These are phyloP conservation scores for Agrypnia vestita DNA, from an alignment of 1,140 invertebrate species.

Conservation along the genomic window DNA sequence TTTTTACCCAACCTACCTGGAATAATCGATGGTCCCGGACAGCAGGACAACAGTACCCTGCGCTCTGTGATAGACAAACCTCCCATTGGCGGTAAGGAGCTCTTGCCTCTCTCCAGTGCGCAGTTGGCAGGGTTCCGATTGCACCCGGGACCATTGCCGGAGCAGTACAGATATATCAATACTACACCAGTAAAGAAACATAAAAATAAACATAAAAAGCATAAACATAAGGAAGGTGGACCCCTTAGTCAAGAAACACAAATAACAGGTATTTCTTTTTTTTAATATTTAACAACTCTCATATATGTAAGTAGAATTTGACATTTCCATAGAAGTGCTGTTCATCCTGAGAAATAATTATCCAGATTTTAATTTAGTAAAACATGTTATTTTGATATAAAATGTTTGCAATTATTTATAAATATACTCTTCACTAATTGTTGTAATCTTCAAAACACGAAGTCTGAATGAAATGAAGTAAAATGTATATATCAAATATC, in stretches of 20 bases:
- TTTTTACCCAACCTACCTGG: slow-evolving; percentile 96
- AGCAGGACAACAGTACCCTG: slow-evolving; percentile 87
- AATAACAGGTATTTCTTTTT: slow-evolving; percentile 68
- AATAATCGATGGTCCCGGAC: slow-evolving; percentile 93
- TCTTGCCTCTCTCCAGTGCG: slow-evolving; percentile 88
- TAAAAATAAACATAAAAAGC: slow-evolving; percentile 96
- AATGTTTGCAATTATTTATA: too few relatives aligned
- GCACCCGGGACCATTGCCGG: slow-evolving; percentile 95
- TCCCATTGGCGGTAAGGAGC: slow-evolving; percentile 95
- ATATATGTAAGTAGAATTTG: too few relatives aligned
- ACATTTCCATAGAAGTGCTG: too few relatives aligned
- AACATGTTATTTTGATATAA: too few relatives aligned
- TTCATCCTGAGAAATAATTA: too few relatives aligned
- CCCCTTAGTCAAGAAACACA: slow-evolving; percentile 81
- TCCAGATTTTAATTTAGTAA: too few relatives aligned
- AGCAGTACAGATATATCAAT: slow-evolving; percentile 95
- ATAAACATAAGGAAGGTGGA: slow-evolving; percentile 91
- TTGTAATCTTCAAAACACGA: too few relatives aligned
- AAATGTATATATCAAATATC: too few relatives aligned
- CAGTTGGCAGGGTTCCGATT: slow-evolving; percentile 95
- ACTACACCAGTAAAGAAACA: slow-evolving; percentile 93
- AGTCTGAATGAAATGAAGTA: too few relatives aligned
- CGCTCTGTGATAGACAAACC: slow-evolving; percentile 97
- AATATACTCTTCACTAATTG: too few relatives aligned
- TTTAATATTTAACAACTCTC: too few relatives aligned